phyloP scores from a whole-genome alignment of 2,113 vertebrate genomes.

The Dasyornis broadbenti region DNA sequence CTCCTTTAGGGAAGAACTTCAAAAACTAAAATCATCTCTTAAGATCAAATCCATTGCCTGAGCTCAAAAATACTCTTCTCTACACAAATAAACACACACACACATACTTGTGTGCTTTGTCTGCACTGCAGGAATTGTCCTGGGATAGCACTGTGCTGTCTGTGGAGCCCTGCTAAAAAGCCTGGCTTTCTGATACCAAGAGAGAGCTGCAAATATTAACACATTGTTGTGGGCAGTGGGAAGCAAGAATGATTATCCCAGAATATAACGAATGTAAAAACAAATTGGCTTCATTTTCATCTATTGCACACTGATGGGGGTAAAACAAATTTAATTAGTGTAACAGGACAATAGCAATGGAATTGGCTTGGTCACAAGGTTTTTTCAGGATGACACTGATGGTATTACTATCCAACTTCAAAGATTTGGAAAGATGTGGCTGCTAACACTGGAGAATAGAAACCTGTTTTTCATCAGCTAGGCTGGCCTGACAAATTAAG shows the following conservation, averaged over 20 bases:
- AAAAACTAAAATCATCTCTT: slow-evolving; percentile 22
- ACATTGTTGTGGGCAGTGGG: background rate
- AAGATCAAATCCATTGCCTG: background rate
- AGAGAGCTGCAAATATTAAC: slow-evolving; percentile 24
- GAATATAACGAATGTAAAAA: slow-evolving; percentile 69
- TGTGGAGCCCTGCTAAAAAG: slow-evolving; percentile 14
- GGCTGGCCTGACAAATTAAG: slow-evolving; percentile 96
- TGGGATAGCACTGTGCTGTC: background rate
- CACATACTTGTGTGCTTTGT: background rate
- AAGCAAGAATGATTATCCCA: slow-evolving; percentile 39
- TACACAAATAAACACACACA: background rate
- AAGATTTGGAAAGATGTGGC: slow-evolving; percentile 88
- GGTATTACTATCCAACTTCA: slow-evolving; percentile 77
- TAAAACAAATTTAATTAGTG: slow-evolving; percentile 73
- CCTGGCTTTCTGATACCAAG: slow-evolving; percentile 2
- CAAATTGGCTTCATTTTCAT: slow-evolving; percentile 67
- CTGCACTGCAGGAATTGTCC: background rate
- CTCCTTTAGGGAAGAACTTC: slow-evolving; percentile 20
- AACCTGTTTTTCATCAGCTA: slow-evolving; percentile 84
- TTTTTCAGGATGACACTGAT: slow-evolving; percentile 81
- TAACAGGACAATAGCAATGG: slow-evolving; percentile 80
- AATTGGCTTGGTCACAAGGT: slow-evolving; percentile 80
- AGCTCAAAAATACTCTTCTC: background rate
- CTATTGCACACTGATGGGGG: slow-evolving; percentile 53
- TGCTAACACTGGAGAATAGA: slow-evolving; percentile 86